Conservation (phyloP, 1,140 invertebrate genomes). For the Drosophila santomea region DNA sequence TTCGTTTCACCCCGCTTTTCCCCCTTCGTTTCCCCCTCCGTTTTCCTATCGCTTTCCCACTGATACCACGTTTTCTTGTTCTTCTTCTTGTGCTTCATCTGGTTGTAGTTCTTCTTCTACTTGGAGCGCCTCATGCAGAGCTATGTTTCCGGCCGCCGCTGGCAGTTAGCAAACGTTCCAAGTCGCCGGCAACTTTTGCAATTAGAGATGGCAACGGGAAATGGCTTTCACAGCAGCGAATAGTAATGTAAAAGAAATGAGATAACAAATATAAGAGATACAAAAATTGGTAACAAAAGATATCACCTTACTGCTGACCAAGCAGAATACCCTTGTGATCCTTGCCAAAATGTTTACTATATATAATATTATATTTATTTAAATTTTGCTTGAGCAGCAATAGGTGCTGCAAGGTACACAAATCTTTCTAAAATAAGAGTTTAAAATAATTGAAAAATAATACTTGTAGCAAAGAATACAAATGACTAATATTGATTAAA, state of each 20-base stretch:
- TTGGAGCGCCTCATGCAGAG: slow-evolving; percentile 58
- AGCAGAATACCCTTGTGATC: too few relatives aligned
- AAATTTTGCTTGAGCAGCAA: too few relatives aligned
- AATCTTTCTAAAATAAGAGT: too few relatives aligned
- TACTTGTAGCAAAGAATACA: too few relatives aligned
- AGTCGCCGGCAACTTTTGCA: slow-evolving; percentile 43
- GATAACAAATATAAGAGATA: too few relatives aligned
- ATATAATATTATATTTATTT: too few relatives aligned
- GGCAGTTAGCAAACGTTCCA: slow-evolving; percentile 70
- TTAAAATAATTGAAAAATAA: too few relatives aligned
- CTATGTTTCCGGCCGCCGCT: slow-evolving; percentile 74
- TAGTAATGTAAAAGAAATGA: neutral
- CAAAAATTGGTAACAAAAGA: neutral
- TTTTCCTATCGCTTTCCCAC: slow-evolving; percentile 25
- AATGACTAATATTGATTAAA: neutral
- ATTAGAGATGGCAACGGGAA: slow-evolving; percentile 48
- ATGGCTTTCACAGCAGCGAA: slow-evolving; percentile 2
- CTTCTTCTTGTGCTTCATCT: slow-evolving; percentile 42
- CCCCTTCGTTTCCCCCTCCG: neutral
- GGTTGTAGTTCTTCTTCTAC: slow-evolving; percentile 21
- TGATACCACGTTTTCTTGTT: slow-evolving; percentile 39
- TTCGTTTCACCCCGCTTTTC: too few relatives aligned
- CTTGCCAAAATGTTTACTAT: too few relatives aligned
- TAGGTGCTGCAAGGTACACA: too few relatives aligned
- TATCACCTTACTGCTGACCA: too few relatives aligned